Conservation (phyloP, 23 tunicate species). For the Oikopleura dioica region DNA sequence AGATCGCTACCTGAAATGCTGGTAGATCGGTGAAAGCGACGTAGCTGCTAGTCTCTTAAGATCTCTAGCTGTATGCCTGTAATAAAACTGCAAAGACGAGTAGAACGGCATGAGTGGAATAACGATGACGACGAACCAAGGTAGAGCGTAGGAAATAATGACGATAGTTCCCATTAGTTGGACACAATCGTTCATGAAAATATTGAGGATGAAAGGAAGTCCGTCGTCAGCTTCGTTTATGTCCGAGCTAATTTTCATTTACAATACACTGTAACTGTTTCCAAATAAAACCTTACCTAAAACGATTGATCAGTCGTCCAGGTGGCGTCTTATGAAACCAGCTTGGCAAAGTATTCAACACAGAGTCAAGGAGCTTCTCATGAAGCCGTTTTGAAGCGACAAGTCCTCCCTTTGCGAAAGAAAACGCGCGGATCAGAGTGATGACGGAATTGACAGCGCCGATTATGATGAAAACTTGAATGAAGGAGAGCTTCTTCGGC, state of each 20-base stretch:
- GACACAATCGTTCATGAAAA: constrained; percentile 45
- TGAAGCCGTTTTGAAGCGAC: constrained; percentile 36
- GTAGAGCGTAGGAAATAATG: constrained; percentile 60
- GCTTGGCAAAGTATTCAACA: constrained; percentile 46
- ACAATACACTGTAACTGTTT: too few relatives aligned
- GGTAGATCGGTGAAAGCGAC: constrained; percentile 74
- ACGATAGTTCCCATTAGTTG: constrained; percentile 42
- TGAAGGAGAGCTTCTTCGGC: constrained; percentile 32
- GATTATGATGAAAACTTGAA: constrained; percentile 43
- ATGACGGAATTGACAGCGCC: constrained; percentile 53
- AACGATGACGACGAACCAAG: constrained; percentile 37
- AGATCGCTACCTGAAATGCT: constrained; percentile 57
- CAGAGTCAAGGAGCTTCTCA: constrained; percentile 24
- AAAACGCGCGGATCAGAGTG: constrained; percentile 51
- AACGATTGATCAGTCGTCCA: constrained; percentile 59
- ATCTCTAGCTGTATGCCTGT: constrained; percentile 54
- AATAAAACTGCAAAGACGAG: constrained; percentile 38
- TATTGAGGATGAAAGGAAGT: constrained; percentile 75
- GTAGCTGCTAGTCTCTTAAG: constrained; percentile 57
- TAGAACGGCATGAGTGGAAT: constrained; percentile 38
- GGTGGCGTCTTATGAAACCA: constrained; percentile 63
- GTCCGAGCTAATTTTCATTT: too few relatives aligned
- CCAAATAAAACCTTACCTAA: too few relatives aligned
- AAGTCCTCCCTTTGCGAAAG: constrained; percentile 69
- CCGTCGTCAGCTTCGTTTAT: constrained; percentile 67